Evolutionary conservation across 2,888 invertebrate genomes (phyloP).

Genomic region (Bembecia ichneumoniformis): DNA sequence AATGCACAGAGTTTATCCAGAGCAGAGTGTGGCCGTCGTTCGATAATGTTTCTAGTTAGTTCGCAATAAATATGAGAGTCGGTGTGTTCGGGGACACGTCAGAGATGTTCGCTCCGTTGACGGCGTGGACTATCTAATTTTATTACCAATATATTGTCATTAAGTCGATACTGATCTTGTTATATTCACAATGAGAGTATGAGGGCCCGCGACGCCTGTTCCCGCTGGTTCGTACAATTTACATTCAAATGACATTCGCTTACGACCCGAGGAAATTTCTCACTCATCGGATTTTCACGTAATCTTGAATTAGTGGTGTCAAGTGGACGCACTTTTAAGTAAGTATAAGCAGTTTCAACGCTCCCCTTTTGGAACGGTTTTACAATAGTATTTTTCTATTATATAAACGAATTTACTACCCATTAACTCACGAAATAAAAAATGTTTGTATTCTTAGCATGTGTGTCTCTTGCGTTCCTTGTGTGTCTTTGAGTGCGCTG

Average conservation of each 20-base stretch:
- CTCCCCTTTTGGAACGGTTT: no score
- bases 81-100: slow-evolving; percentile 30
- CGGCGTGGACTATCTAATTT: slow-evolving; percentile 69
- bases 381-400: no score
- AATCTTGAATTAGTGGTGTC: slow-evolving; percentile 63
- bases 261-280: slow-evolving; percentile 60
- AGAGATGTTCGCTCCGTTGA: slow-evolving; percentile 59
- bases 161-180: slow-evolving; percentile 73
- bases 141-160: slow-evolving; percentile 74
- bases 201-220: slow-evolving; percentile 35
- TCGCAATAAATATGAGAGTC: slow-evolving; percentile 67
- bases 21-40: slow-evolving; percentile 48
- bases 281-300: slow-evolving; percentile 65
- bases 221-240: slow-evolving; percentile 53
- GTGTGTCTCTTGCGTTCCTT: no score
- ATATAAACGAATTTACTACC: no score
- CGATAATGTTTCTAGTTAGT: slow-evolving; percentile 68
- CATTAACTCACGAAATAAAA: no score
- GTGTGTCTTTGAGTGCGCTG: no score
- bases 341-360: no score
- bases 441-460: no score
- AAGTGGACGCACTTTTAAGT: slow-evolving; percentile 16
- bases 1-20: slow-evolving; percentile 39
- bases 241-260: slow-evolving; percentile 69
- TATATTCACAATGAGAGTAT: slow-evolving; percentile 68